These are phyloP conservation scores for Chloroceryle inda DNA, from an alignment of 2,797 vertebrate genomes.

Conservation along the genomic window DNA sequence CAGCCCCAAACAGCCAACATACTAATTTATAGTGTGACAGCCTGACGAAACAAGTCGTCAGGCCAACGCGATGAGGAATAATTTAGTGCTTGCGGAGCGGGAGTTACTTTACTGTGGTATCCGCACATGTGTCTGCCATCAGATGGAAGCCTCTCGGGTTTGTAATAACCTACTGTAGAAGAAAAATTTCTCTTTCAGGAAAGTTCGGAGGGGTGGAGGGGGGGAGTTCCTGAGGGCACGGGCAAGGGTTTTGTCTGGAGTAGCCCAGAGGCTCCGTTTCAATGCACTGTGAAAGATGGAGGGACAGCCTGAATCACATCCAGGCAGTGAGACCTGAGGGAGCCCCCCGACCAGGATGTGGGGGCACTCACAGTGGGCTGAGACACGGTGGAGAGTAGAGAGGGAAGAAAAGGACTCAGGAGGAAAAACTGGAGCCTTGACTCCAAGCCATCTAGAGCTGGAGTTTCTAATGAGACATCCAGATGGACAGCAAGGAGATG, in stretches of 20 bases:
- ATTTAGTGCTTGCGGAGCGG: neutral
- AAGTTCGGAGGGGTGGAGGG: neutral
- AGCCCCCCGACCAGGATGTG: fast-evolving
- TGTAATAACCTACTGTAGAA: neutral
- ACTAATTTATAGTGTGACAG: slow-evolving; percentile 35
- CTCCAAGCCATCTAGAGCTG: neutral
- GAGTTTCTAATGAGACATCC: neutral
- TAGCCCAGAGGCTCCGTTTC: neutral
- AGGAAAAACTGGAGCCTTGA: neutral
- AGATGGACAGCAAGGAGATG: neutral
- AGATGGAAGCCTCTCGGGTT: neutral
- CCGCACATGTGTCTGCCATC: neutral
- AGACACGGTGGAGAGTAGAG: neutral
- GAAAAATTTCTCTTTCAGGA: neutral
- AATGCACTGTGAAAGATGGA: neutral
- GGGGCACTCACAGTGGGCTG: fast-evolving
- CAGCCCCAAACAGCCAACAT: slow-evolving; percentile 34
- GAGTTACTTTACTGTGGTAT: slow-evolving; percentile 10
- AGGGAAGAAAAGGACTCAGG: neutral
- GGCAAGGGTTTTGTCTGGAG: neutral
- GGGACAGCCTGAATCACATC: neutral
- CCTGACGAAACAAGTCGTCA: neutral
- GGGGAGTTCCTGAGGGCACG: neutral
- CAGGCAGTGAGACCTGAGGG: neutral
- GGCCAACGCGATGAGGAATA: neutral